Evolutionary conservation across 2,888 invertebrate species (phyloP).

Genomic region (Apotomis capreana): DNA sequence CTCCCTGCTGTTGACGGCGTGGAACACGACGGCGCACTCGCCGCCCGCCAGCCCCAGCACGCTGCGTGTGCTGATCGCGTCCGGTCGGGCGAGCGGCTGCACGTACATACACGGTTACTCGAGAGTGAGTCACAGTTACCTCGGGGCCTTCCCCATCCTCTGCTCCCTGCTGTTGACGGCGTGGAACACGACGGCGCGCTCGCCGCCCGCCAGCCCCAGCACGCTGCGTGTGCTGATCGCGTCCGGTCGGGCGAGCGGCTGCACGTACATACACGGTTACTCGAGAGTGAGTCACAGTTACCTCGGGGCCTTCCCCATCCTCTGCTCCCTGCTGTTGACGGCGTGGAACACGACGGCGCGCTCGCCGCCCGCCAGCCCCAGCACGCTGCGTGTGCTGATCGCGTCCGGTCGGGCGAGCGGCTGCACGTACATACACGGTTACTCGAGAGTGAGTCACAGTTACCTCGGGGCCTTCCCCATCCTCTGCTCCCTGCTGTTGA

Average conservation of each 20-base stretch:
- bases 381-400: constrained; percentile 56
- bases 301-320: constrained; percentile 72
- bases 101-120: too few relatives aligned
- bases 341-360: constrained; percentile 67
- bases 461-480: not conserved
- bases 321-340: constrained; percentile 64
- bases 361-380: constrained; percentile 55
- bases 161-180: too few relatives aligned
- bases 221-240: too few relatives aligned
- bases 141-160: too few relatives aligned
- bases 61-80: too few relatives aligned
- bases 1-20: constrained; percentile 65
- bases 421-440: constrained; percentile 44
- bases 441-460: not conserved
- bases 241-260: too few relatives aligned
- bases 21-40: constrained; percentile 62
- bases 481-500: constrained; percentile 64
- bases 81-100: too few relatives aligned
- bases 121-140: too few relatives aligned
- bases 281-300: constrained; percentile 36
- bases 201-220: too few relatives aligned
- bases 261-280: too few relatives aligned
- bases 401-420: constrained; percentile 55
- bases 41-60: constrained; percentile 49
- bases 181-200: too few relatives aligned